Percentiles rank a stretch among this genome's conserved stretches.
Conservation (phyloP, 2,797 vertebrate genomes). For the Vireo griseus region DNA sequence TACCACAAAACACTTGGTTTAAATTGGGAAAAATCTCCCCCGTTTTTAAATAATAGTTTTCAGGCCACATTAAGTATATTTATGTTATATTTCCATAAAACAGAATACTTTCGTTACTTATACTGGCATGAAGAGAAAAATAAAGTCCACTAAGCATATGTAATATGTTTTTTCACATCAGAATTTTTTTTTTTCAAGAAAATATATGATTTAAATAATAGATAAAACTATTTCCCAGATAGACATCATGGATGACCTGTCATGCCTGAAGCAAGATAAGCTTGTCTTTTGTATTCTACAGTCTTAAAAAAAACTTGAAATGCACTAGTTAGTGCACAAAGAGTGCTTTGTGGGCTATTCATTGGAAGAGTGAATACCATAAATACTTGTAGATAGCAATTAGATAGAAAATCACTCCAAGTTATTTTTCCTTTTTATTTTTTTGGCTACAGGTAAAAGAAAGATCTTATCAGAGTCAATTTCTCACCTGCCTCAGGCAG, state of each 20-base stretch:
- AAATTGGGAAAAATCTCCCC: neutral
- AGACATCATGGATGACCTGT: constrained; percentile 44
- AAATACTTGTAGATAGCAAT: constrained; percentile 85
- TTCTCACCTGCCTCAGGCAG: constrained; percentile 87
- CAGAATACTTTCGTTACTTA: neutral
- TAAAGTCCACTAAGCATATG: neutral
- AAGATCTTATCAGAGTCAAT: constrained; percentile 86
- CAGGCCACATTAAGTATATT: neutral
- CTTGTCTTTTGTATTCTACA: constrained; percentile 55
- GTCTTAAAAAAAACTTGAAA: constrained; percentile 60
- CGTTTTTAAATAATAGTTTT: neutral
- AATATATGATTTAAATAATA: neutral
- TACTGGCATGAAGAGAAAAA: neutral
- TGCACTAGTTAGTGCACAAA: constrained; percentile 61
- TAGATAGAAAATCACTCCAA: constrained; percentile 78
- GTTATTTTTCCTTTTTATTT: constrained; percentile 33
- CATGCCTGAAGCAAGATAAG: constrained; percentile 53
- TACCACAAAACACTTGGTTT: neutral
- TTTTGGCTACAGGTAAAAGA: constrained; percentile 83
- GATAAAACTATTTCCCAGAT: neutral
- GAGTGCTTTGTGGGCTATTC: constrained; percentile 69
- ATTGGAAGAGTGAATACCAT: constrained; percentile 77
- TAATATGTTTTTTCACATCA: neutral
- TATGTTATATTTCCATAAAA: neutral
- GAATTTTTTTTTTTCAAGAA: neutral